A percentile compares a stretch with the other conserved stretches of the same genome.
Conservation (phyloP, 2,888 invertebrate species). For the Drosophila fungiperda region DNA sequence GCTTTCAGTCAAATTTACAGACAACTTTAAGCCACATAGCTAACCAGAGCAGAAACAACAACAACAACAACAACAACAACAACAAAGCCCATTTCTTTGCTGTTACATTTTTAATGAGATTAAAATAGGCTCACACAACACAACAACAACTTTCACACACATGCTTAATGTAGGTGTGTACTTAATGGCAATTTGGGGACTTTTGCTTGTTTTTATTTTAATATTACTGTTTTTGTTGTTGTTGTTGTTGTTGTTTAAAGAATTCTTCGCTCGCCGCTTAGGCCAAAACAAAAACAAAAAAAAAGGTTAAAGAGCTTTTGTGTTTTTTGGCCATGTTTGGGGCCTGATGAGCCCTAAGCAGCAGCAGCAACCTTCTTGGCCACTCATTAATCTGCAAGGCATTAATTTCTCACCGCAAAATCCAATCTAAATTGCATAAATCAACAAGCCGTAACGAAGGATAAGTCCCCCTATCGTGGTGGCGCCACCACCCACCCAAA, state of each 20-base stretch:
- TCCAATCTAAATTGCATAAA: slow-evolving; percentile 80
- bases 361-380: slow-evolving; percentile 59
- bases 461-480: slow-evolving; percentile 38
- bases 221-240: too few relatives aligned
- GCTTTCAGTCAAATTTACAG: slow-evolving; percentile 82
- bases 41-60: slow-evolving; percentile 51
- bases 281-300: not conserved
- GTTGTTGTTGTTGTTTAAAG: slow-evolving; percentile 46
- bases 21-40: slow-evolving; percentile 80
- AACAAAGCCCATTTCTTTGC: slow-evolving; percentile 68
- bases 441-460: slow-evolving; percentile 79
- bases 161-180: slow-evolving; percentile 68
- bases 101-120: slow-evolving; percentile 81
- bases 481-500: not conserved
- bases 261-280: slow-evolving; percentile 27
- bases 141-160: slow-evolving; percentile 54
- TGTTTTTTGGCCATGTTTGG: slow-evolving; percentile 53
- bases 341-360: slow-evolving; percentile 20
- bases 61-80: slow-evolving; percentile 15
- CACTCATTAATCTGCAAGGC: slow-evolving; percentile 76
- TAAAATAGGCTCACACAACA: slow-evolving; percentile 80
- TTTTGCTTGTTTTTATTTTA: slow-evolving; percentile 41
- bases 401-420: slow-evolving; percentile 81
- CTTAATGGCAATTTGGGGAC: slow-evolving; percentile 82
- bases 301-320: slow-evolving; percentile 73